Base-by-base conservation (phyloP, 2,888 invertebrate species). In the Salticus scenicus region DNA sequence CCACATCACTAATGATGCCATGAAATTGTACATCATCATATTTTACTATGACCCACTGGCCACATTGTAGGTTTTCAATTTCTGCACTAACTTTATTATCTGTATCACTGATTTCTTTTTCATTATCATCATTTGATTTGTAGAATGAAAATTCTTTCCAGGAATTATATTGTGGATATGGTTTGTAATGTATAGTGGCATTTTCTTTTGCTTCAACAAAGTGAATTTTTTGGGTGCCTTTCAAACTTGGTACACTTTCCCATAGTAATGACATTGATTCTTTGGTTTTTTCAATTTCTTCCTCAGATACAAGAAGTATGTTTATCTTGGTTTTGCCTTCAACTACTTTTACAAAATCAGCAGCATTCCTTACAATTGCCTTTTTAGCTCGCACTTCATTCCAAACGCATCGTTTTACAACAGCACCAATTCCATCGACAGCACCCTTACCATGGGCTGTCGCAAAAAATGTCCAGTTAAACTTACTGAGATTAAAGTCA, bases 361-460 rank as follows among this genome's bases (percentile, higher is more conserved):
- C 63, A 24, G 63, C 63, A 63, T 63, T 63, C 27, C 63, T 63
- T n/a, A 63, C 63, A 63, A 63, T 8, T 27, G 27, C 24, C 24
- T 63, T 63, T 24, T 63, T 63, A 63, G 63, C 63, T 1, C 10
- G 63, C 4, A 63, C 51, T 63, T 63, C 63, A 63, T n/a, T 27
- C 63, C 63, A n/a, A 20, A 63, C 63, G 7, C 24, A 63, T 24
- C 63, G 1, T 24, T 63, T 63, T 1, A 63, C 63, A 27, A 63
- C 63, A 63, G 63, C 63, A 63, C 63, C 57, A 57, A 57, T 57
- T 57, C 57, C 63, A 63, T 63, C 63, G 1, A 63, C 63, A 63
- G 24, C 63, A n/a, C 63, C 63, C 28, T 63, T 63, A n/a, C 63
- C 27, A 27, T 63, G 63, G 4, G 63, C 63, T 27, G 63, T 63